Conservation (phyloP, 2,888 invertebrate genomes). For the Erebia ligea region DNA sequence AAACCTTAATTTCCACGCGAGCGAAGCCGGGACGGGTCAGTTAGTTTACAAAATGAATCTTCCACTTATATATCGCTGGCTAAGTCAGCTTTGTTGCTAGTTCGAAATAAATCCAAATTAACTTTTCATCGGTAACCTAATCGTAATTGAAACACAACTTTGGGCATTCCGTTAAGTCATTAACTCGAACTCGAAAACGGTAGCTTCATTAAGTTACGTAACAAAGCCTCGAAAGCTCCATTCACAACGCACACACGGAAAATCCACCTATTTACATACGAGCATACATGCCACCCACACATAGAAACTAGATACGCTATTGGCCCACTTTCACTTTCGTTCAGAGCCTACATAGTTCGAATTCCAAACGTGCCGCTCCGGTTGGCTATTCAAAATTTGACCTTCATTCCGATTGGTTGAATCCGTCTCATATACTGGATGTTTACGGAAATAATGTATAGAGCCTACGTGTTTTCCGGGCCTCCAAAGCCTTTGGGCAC, state of each 20-base stretch:
- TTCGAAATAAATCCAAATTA: not conserved
- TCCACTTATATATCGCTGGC: not conserved
- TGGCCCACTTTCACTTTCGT: slow-evolving; percentile 77
- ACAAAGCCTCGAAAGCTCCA: slow-evolving; percentile 51
- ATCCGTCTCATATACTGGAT: slow-evolving; percentile 56
- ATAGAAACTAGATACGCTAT: slow-evolving; percentile 55
- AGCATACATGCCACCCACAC: slow-evolving; percentile 59
- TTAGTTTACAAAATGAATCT: no score
- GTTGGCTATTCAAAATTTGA: slow-evolving; percentile 70
- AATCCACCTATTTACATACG: slow-evolving; percentile 46
- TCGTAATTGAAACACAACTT: slow-evolving; percentile 17
- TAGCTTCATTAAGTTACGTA: slow-evolving; percentile 42
- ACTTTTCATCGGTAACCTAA: slow-evolving; percentile 1
- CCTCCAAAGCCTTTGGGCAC: slow-evolving; percentile 46
- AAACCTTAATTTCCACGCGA: no score
- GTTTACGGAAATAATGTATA: slow-evolving; percentile 68
- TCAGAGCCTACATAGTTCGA: slow-evolving; percentile 77
- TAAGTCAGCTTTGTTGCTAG: not conserved
- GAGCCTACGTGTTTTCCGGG: slow-evolving; percentile 46
- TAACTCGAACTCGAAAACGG: slow-evolving; percentile 30
- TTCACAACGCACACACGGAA: slow-evolving; percentile 56
- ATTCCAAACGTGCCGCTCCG: slow-evolving; percentile 59
- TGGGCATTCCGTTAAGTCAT: slow-evolving; percentile 28
- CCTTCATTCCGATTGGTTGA: slow-evolving; percentile 71
- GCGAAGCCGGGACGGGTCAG: no score